Evolutionary conservation across 2,113 vertebrate species (phyloP), one percentile per base, ranked within the genome.

Genomic region (Nothocercus julius): DNA sequence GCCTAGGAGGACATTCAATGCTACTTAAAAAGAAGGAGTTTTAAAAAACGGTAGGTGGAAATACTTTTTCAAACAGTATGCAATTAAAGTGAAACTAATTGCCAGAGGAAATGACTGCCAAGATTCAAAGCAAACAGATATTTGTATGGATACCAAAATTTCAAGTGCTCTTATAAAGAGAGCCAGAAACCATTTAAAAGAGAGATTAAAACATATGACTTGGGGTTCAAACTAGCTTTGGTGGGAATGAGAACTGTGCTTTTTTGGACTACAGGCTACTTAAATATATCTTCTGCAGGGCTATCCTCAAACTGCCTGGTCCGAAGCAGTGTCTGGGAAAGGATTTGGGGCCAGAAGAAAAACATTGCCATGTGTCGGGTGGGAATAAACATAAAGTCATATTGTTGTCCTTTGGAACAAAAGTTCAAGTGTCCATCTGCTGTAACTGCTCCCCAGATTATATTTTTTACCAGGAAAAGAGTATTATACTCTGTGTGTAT

Each of bases 1-100:
- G 20, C 89, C 78, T 63, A 77, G 76, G 84, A 89, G 87, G 92
- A 80, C 89, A 20, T 28, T 82, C 74, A 27, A 10, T n/a, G 84
- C 27, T 73, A 24, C 87, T 75, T 38, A n/a, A 58, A 79, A 94
- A 94, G 91, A 76, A 63, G 96, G 89, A 92, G 80, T 86, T 94
- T 82, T 58, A 80, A 51, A 76, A 90, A 92, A 61, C 21, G 53
- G 84, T 64, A 82, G 89, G 91, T 92, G 91, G 84, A 44, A 96
- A 61, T 82, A 10, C 38, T 84, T 74, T 45, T 66, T 63, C 47
- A 78, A 45, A 40, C 61, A 36, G 22, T 19, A 8, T 73, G 69
- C 75, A 78, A 92, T 92, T 89, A 92, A 67, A 89, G 8, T 12
- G 38, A 59, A 90, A 47, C 3, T 2, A 30, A 73, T 47, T 84